These are phyloP conservation scores for Drosophila prostipennis DNA, from an alignment of 2,888 invertebrate genomes.

Conservation along the genomic window DNA sequence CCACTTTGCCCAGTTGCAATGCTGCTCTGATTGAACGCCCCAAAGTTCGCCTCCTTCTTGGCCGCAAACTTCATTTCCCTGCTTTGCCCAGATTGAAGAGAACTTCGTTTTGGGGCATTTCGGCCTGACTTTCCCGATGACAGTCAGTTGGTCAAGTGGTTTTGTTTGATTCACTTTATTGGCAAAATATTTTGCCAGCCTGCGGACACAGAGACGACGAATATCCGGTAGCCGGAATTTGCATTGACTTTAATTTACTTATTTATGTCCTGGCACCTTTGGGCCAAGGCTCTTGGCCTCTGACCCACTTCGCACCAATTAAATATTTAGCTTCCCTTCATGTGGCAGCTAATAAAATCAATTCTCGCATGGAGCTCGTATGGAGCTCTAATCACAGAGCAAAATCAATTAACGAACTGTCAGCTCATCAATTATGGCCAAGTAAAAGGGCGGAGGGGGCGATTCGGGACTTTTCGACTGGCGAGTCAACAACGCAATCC, in stretches of 20 bases:
- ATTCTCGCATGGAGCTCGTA: constrained; percentile 29
- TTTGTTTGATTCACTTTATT: constrained; percentile 21
- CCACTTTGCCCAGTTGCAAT: constrained; percentile 52
- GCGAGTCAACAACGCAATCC: constrained; percentile 58
- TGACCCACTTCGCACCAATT: constrained; percentile 43
- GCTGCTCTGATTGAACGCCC: constrained; percentile 44
- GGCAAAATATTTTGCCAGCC: constrained; percentile 24
- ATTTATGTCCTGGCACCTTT: constrained; percentile 18
- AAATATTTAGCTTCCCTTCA: constrained; percentile 57
- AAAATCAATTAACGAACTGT: constrained; percentile 71
- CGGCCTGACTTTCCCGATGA: constrained; percentile 3
- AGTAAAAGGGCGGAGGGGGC: constrained; percentile 18
- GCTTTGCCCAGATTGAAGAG: constrained; percentile 27
- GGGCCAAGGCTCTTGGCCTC: neutral
- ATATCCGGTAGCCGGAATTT: constrained; percentile 6
- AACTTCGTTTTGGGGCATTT: constrained; percentile 34
- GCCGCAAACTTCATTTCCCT: constrained; percentile 38
- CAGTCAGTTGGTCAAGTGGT: constrained; percentile 39
- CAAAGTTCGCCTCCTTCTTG: constrained; percentile 37
- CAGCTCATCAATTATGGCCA: constrained; percentile 67
- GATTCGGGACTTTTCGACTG: constrained; percentile 55
- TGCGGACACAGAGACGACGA: neutral
- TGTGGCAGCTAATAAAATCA: constrained; percentile 64
- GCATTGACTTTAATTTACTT: constrained; percentile 27
- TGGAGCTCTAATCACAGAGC: constrained; percentile 44